These are phyloP conservation scores for Ameiurus melas DNA, from an alignment of 2,113 vertebrate species.

Conservation along the genomic window DNA sequence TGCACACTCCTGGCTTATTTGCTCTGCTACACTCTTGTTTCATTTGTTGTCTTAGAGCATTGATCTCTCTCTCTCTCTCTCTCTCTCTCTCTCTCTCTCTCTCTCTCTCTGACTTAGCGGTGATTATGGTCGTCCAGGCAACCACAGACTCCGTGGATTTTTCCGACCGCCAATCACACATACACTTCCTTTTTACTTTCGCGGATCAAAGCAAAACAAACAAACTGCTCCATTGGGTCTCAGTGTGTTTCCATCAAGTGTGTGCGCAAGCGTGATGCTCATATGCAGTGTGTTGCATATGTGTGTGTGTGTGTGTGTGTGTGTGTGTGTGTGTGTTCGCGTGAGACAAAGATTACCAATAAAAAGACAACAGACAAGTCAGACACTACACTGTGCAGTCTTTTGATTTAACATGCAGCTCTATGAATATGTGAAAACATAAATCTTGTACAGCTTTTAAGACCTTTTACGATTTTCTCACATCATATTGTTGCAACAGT, in stretches of 20 bases:
- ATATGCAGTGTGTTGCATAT: too few species aligned
- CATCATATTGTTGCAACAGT: background rate
- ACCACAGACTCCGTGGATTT: conserved; percentile 80
- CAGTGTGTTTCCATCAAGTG: conserved; percentile 3
- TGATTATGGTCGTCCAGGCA: conserved; percentile 77
- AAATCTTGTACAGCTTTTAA: background rate
- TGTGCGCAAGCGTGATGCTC: conserved; percentile 7
- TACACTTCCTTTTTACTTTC: conserved; percentile 53
- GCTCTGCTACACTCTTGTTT: conserved; percentile 37
- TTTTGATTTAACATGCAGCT: background rate
- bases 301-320: background rate
- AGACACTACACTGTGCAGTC: background rate
- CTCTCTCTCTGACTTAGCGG: conserved; percentile 64
- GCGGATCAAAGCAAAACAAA: conserved; percentile 40
- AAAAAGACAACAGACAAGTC: background rate
- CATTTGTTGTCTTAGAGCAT: conserved; percentile 44
- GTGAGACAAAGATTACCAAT: background rate
- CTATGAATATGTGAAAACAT: background rate
- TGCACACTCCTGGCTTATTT: conserved; percentile 30
- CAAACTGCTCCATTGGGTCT: background rate
- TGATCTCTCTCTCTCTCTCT: conserved; percentile 29
- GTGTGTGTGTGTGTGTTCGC: background rate
- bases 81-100: conserved; percentile 23
- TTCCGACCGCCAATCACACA: conserved; percentile 66
- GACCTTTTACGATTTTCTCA: background rate